These are phyloP conservation scores for Chaenocephalus aceratus DNA, from an alignment of 2,113 vertebrate species.

Conservation along the genomic window DNA sequence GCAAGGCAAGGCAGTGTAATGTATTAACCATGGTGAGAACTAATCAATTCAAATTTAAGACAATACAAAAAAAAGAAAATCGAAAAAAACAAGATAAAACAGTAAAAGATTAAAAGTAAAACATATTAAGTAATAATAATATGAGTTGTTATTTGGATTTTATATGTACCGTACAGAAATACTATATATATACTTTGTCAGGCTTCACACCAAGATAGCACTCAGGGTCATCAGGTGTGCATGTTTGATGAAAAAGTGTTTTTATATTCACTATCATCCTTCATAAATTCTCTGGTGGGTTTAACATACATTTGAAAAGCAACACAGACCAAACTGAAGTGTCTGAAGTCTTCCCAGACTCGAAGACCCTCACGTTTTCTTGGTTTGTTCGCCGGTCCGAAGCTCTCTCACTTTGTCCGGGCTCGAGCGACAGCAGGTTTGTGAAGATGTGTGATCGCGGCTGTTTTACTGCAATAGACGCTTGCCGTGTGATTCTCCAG, in stretches of 20 bases:
- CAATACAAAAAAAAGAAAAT: too few species aligned
- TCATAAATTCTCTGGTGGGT: too few species aligned
- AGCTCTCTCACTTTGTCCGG: constrained; percentile 7
- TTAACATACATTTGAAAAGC: too few species aligned
- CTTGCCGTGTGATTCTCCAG: constrained; percentile 41
- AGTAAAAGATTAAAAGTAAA: too few species aligned
- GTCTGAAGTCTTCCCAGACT: background rate
- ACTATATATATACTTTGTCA: background rate
- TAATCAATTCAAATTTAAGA: too few species aligned
- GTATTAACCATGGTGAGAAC: too few species aligned
- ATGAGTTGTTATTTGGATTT: background rate
- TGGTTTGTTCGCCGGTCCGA: constrained; percentile 4
- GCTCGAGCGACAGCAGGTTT: constrained; percentile 53
- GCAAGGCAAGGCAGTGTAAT: too few species aligned
- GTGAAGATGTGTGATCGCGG: constrained; percentile 23
- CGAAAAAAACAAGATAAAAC: too few species aligned
- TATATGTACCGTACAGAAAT: rapidly evolving
- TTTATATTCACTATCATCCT: too few species aligned
- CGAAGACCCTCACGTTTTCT: background rate
- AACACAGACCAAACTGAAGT: too few species aligned
- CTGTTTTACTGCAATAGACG: constrained; percentile 11
- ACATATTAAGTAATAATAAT: too few species aligned
- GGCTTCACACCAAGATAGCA: background rate
- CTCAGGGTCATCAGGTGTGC: background rate
- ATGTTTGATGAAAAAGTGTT: too few species aligned